Conservation (phyloP, 2,797 vertebrate species). For the Bryconaethiops microstoma region DNA sequence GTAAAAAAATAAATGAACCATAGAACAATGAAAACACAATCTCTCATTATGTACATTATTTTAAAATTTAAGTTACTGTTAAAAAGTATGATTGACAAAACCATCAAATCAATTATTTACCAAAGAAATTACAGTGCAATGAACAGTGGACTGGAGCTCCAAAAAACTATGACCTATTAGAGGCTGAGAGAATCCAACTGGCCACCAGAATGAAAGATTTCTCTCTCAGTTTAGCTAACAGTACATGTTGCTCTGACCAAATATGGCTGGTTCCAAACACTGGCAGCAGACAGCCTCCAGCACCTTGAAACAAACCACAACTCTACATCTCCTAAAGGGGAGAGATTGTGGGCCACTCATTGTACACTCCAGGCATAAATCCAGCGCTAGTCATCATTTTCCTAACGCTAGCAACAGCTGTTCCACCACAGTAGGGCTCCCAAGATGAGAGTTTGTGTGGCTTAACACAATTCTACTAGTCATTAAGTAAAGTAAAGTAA, state of each 20-base stretch:
- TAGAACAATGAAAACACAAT: not conserved
- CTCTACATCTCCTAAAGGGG: conserved; percentile 60
- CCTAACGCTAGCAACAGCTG: not conserved
- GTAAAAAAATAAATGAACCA: no score
- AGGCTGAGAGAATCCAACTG: conserved; percentile 54
- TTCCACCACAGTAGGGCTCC: conserved; percentile 30
- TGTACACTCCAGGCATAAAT: conserved; percentile 40
- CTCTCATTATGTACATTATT: not conserved
- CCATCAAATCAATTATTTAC: not conserved
- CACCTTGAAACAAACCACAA: conserved; percentile 56
- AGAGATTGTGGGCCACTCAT: conserved; percentile 41
- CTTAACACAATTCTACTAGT: not conserved
- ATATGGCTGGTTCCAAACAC: conserved; percentile 78
- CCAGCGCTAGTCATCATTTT: conserved; percentile 30
- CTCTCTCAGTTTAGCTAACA: conserved; percentile 62
- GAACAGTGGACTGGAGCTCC: conserved; percentile 3
- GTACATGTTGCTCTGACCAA: conserved; percentile 77
- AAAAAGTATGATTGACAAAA: not conserved
- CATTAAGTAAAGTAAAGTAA: no score
- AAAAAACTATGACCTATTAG: conserved; percentile 45
- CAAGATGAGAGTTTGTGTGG: not conserved
- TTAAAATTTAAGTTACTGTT: not conserved
- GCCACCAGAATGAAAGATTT: conserved; percentile 67
- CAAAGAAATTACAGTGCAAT: not conserved
- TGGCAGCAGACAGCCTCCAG: conserved; percentile 39